Percentiles rank a stretch among this genome's conserved stretches.
Conservation (phyloP, 1,140 invertebrate species). For the Heliconius nattereri region DNA sequence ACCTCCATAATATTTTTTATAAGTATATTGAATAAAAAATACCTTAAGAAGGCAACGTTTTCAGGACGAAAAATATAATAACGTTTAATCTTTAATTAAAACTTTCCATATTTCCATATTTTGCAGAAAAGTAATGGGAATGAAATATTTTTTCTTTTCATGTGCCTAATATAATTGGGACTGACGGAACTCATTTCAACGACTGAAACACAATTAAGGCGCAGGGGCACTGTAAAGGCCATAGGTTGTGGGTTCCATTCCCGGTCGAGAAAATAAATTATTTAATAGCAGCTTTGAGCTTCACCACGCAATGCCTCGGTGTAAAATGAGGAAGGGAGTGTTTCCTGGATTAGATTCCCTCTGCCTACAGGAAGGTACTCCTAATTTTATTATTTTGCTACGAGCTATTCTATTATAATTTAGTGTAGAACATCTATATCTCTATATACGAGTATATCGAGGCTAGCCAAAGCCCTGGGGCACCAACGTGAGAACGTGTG, state of each 20-base stretch:
- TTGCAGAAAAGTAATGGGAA: slow-evolving; percentile 55
- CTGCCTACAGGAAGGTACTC: too few relatives aligned
- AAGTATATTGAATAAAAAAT: slow-evolving; percentile 35
- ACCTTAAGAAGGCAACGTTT: slow-evolving; percentile 47
- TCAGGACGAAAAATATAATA: slow-evolving; percentile 51
- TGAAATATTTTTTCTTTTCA: slow-evolving; percentile 46
- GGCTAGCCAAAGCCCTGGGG: too few relatives aligned
- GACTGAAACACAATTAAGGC: not conserved
- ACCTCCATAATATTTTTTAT: not conserved
- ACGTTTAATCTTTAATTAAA: slow-evolving; percentile 69
- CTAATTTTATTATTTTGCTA: not conserved
- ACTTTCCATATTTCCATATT: slow-evolving; percentile 47
- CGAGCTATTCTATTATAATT: not conserved
- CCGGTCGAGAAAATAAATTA: too few relatives aligned
- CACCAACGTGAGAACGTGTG: too few relatives aligned
- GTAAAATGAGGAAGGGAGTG: too few relatives aligned
- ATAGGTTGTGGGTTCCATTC: too few relatives aligned
- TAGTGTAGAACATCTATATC: too few relatives aligned
- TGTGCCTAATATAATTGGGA: slow-evolving; percentile 29
- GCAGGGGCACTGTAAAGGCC: too few relatives aligned
- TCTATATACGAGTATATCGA: too few relatives aligned
- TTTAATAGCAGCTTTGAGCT: too few relatives aligned
- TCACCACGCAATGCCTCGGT: too few relatives aligned
- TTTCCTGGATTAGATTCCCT: too few relatives aligned
- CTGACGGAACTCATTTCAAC: not conserved